These are phyloP conservation scores for Choreutis nemorana DNA, from an alignment of 2,888 invertebrate genomes.

Conservation along the genomic window DNA sequence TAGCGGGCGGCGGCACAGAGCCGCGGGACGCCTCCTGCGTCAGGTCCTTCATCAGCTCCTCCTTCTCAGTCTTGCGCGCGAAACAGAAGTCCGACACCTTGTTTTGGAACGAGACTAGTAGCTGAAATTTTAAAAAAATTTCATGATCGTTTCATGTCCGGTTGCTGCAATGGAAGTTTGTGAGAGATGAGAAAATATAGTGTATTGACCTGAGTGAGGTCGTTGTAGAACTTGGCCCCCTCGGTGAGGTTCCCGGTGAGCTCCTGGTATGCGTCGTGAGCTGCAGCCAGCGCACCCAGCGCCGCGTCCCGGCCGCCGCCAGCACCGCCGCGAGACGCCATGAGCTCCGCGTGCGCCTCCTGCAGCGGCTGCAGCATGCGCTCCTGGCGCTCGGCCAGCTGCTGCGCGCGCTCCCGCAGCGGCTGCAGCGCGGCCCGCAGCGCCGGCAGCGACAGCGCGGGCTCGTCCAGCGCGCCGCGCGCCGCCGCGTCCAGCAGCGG, in stretches of 20 bases:
- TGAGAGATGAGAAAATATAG: no score
- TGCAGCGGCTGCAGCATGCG: slow-evolving; percentile 18
- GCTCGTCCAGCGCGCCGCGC: slow-evolving; percentile 82
- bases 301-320: slow-evolving; percentile 75
- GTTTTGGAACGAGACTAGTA: slow-evolving; percentile 94
- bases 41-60: slow-evolving; percentile 94
- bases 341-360: slow-evolving; percentile 64
- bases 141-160: no score
- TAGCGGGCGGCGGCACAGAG: slow-evolving; percentile 58
- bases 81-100: slow-evolving; percentile 98
- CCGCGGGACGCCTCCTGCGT: slow-evolving; percentile 81
- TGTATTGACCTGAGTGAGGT: slow-evolving; percentile 87
- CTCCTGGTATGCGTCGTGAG: slow-evolving; percentile 92
- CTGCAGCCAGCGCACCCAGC: slow-evolving; percentile 86
- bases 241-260: slow-evolving; percentile 91
- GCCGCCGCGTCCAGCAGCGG: slow-evolving; percentile 78
- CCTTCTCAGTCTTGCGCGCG: slow-evolving; percentile 98
- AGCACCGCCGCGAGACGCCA: slow-evolving; percentile 70
- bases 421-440: slow-evolving; percentile 80
- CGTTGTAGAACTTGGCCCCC: slow-evolving; percentile 96
- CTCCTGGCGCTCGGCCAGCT: slow-evolving; percentile 78
- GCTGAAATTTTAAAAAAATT: no score
- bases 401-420: slow-evolving; percentile 79
- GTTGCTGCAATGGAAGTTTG: no score
- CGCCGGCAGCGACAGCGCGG: slow-evolving; percentile 73